Conservation (phyloP, 1,140 invertebrate species). For the Euwallacea fornicatus region DNA sequence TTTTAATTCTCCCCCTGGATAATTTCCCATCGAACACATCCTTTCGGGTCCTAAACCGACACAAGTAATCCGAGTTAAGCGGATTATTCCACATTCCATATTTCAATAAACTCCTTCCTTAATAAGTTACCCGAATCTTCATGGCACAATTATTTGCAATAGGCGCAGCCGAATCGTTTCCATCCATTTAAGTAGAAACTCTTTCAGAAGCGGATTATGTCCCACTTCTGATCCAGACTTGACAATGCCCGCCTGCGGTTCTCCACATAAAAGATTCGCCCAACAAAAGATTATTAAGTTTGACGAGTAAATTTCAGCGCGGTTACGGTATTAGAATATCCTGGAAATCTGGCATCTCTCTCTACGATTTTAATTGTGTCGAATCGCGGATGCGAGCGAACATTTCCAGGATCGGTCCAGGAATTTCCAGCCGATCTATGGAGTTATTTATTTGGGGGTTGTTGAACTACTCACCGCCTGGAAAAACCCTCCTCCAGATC, state of each 20-base stretch:
- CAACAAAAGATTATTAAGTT: conserved; percentile 41
- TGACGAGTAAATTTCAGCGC: conserved; percentile 38
- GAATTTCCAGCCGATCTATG: neutral
- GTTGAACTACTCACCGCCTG: too few relatives aligned
- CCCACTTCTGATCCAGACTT: conserved; percentile 25
- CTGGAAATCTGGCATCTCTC: conserved; percentile 21
- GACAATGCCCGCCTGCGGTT: conserved; percentile 34
- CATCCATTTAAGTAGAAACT: conserved; percentile 32
- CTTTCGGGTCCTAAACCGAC: too few relatives aligned
- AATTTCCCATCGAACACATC: too few relatives aligned
- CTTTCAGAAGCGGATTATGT: conserved; percentile 31
- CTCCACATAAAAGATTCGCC: conserved; percentile 32
- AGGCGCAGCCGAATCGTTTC: conserved; percentile 18
- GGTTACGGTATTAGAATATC: conserved; percentile 29
- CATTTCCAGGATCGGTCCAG: conserved; percentile 1
- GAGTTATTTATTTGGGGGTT: too few relatives aligned
- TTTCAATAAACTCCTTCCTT: neutral
- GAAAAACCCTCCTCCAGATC: too few relatives aligned
- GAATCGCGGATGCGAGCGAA: conserved; percentile 18
- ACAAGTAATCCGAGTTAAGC: too few relatives aligned
- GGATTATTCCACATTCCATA: neutral
- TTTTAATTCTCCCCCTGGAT: neutral
- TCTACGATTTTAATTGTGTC: conserved; percentile 29
- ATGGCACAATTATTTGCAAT: conserved; percentile 22
- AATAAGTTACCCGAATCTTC: conserved; percentile 3